These are phyloP conservation scores for Acrobasis suavella DNA, from an alignment of 2,888 invertebrate genomes.

Conservation along the genomic window DNA sequence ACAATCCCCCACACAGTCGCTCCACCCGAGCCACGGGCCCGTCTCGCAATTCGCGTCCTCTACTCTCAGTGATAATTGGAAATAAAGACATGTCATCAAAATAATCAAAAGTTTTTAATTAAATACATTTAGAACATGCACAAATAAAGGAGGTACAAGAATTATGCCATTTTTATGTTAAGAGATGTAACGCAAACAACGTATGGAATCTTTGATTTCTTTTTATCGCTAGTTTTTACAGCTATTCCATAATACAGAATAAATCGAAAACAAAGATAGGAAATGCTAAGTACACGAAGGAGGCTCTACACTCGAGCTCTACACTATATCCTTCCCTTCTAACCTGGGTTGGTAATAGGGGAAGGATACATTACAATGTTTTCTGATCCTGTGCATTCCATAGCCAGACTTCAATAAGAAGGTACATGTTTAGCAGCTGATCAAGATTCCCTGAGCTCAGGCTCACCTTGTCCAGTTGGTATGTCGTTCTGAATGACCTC, in stretches of 20 bases:
- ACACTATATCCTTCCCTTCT: no score
- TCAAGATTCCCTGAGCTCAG: constrained; percentile 20
- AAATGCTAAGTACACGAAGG: no score
- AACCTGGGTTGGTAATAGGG: no score
- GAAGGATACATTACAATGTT: no score
- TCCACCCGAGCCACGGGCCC: constrained; percentile 72
- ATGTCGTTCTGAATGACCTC: constrained; percentile 70
- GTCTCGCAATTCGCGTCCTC: constrained; percentile 58
- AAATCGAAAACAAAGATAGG: no score
- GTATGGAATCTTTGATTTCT: no score
- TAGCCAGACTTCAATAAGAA: neutral
- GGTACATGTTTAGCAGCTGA: neutral
- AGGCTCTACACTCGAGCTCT: no score
- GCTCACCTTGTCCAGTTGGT: constrained; percentile 45
- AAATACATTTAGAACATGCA: constrained; percentile 19
- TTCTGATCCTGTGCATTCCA: neutral
- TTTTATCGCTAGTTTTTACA: no score
- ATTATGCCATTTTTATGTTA: constrained; percentile 21
- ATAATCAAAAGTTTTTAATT: constrained; percentile 20
- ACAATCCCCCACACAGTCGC: constrained; percentile 67
- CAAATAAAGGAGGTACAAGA: constrained; percentile 20
- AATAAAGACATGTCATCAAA: constrained; percentile 22
- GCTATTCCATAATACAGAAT: no score
- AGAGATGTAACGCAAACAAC: constrained; percentile 9
- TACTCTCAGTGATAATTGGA: constrained; percentile 31